phyloP scores from a whole-genome alignment of 2,113 vertebrate genomes.

The Mormyrus iriodes region DNA sequence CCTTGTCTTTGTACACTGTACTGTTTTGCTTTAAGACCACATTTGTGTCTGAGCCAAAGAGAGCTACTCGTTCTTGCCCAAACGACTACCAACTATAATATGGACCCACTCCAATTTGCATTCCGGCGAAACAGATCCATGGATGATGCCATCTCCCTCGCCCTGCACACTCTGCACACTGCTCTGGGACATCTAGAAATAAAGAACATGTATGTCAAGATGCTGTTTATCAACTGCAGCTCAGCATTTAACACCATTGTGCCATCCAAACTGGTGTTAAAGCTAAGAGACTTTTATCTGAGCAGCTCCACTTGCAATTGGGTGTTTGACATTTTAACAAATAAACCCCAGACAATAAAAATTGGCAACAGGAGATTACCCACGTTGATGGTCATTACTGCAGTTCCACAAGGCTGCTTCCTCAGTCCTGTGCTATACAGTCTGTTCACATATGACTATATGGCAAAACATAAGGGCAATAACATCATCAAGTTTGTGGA shows the following conservation, averaged over 20 bases:
- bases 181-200: neutral
- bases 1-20: neutral
- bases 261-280: neutral
- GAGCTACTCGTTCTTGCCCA: neutral
- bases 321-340: neutral
- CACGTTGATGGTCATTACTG: neutral
- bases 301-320: neutral
- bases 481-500: neutral
- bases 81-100: neutral
- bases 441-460: neutral
- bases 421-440: neutral
- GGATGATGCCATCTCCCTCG: neutral
- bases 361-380: neutral
- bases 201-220: neutral
- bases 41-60: neutral
- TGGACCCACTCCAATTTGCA: neutral
- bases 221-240: neutral
- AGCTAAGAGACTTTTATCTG: neutral
- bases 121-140: neutral
- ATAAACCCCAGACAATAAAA: neutral
- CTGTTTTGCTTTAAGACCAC: neutral
- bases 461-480: neutral
- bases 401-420: neutral
- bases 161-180: neutral
- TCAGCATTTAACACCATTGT: neutral